Base-by-base conservation (phyloP, 2,113 vertebrate species). In the Ctenomys sociabilis region DNA sequence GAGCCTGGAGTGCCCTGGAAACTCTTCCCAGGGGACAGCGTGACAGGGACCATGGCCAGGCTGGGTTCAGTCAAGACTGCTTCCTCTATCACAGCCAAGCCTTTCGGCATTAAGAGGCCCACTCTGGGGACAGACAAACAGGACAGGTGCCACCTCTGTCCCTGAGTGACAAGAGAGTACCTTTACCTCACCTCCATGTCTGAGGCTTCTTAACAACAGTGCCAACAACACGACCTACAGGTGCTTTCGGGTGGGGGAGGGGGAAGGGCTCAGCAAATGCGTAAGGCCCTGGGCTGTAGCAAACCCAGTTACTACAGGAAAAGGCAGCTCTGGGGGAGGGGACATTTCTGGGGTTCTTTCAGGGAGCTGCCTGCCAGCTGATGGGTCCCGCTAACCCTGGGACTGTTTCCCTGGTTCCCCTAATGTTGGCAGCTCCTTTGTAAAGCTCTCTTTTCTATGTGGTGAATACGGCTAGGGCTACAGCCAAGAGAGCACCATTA, bases 401-500 rank as follows among this genome's bases (percentile, higher is more conserved):
- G 43, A 37, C 40, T 75, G 17, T 32, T 12, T n/a, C 37, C 70
- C 54, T 2, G 19, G 17, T 16, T 59, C 52, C 11, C 32, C 54
- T 28, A 26, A 14, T 75, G 91, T 77, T 35, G 0, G 93, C 88
- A 32, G 89, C 52, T 52, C 68, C 70, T 87, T 86, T 93, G 89
- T 81, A 19, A 85, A 78, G 17, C 45, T 43, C 64, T 57, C 85
- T 94, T 88, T 97, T 93, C 85, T 81, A 1, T 24, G 17, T n/a
- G 7, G 78, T 95, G 91, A 97, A 94, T 92, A 52, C 89, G 66
- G 14, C 68, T 1, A 57, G 92, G 80, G 73, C 81, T 10, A 5
- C 1, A 2, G 97, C 96, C 97, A 97, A 93, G 90, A 84, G 82
- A 54, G 78, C 70, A 59, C 94, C 14, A 59, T 57, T 59, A 30